Conservation (phyloP, 2,113 vertebrate genomes). For the Eleginops maclovinus region DNA sequence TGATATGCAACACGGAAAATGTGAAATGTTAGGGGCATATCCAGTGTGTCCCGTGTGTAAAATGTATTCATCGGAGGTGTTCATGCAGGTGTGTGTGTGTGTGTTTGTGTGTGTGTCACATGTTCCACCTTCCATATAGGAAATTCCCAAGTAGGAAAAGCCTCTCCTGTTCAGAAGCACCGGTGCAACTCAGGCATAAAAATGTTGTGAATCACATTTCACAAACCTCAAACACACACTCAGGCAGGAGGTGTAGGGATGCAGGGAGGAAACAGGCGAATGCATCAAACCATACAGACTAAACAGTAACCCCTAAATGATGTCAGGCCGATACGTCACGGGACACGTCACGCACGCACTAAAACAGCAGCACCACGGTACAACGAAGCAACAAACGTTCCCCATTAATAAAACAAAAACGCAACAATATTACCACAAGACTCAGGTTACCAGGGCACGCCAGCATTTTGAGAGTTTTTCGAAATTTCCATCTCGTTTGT, state of each 20-base stretch:
- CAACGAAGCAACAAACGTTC: constrained; percentile 71
- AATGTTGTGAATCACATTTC: constrained; percentile 3
- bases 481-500: constrained; percentile 19
- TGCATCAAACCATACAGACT: constrained; percentile 32
- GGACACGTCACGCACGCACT: constrained; percentile 67
- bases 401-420: constrained; percentile 49
- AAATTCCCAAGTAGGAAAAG: constrained; percentile 21
- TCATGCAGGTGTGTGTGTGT: constrained; percentile 34
- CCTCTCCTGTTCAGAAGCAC: constrained; percentile 52
- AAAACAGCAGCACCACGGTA: constrained; percentile 70
- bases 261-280: constrained; percentile 26
- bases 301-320: constrained; percentile 50
- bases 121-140: constrained; percentile 33
- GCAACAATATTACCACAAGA: constrained; percentile 43
- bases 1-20: constrained; percentile 5
- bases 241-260: constrained; percentile 12
- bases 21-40: neutral
- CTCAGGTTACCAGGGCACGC: constrained; percentile 58
- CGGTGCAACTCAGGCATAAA: constrained; percentile 39
- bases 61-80: neutral
- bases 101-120: constrained; percentile 47
- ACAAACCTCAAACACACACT: constrained; percentile 20
- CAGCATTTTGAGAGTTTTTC: constrained; percentile 42
- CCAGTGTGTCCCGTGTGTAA: constrained; percentile 3
- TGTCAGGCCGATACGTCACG: constrained; percentile 56